Evolutionary conservation across 2,113 vertebrate species (phyloP).

Genomic region (Nematolebias whitei): DNA sequence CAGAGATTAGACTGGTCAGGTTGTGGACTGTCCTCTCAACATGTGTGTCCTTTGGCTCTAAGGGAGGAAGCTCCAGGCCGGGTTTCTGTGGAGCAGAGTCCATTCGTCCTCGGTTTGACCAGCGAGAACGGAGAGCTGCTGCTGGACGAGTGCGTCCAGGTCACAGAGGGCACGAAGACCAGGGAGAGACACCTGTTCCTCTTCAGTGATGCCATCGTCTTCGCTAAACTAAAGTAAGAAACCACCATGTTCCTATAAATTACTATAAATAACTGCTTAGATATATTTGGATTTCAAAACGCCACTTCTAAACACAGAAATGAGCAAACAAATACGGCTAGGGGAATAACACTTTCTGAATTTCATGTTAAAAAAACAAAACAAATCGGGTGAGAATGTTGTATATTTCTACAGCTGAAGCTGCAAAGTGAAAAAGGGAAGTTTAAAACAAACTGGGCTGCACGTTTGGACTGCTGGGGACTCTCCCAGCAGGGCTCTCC

Average conservation of each 20-base stretch:
- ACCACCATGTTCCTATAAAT: no score
- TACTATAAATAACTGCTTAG: no score
- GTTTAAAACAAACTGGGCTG: constrained; percentile 27
- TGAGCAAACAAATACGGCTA: no score
- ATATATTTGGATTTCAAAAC: no score
- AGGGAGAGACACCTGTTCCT: constrained; percentile 77
- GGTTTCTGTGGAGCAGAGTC: constrained; percentile 74
- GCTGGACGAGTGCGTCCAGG: constrained; percentile 71
- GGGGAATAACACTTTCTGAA: no score
- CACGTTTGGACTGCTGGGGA: constrained; percentile 37
- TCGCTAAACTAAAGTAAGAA: constrained; percentile 78
- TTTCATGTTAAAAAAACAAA: background rate
- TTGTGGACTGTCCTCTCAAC: background rate
- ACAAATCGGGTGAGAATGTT: constrained; percentile 2
- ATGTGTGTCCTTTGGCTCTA: constrained; percentile 14
- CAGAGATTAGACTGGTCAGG: background rate
- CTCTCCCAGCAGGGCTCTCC: constrained; percentile 37
- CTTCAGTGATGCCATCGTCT: constrained; percentile 73
- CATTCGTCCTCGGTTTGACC: constrained; percentile 76
- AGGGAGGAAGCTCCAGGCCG: constrained; percentile 72
- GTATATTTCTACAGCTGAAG: constrained; percentile 2
- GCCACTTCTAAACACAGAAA: no score
- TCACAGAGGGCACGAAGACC: constrained; percentile 73
- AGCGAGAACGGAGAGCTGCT: constrained; percentile 69
- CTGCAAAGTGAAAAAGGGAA: constrained; percentile 63